phyloP scores from a whole-genome alignment of 2,797 vertebrate genomes.

The Coreius guichenoti region DNA sequence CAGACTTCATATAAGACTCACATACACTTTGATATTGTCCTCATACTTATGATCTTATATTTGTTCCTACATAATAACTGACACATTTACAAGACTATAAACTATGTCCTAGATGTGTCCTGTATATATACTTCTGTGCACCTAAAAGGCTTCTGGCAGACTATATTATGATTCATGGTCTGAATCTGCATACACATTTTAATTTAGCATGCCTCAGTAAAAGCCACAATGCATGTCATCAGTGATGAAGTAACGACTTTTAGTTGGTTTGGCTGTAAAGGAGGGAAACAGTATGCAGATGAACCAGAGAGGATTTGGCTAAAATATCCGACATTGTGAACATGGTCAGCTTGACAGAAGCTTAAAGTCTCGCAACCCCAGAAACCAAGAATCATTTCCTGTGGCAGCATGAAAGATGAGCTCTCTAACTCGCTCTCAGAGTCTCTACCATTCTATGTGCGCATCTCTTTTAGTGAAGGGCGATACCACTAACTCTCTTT shows the following conservation, averaged over 20 bases:
- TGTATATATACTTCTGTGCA: background rate
- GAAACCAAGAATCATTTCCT: conserved; percentile 34
- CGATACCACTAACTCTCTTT: background rate
- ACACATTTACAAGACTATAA: conserved; percentile 16
- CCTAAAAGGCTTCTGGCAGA: conserved; percentile 8
- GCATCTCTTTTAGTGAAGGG: conserved; percentile 19
- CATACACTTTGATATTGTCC: background rate
- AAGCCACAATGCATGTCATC: conserved; percentile 69
- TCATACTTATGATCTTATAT: background rate
- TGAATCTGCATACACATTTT: conserved; percentile 42
- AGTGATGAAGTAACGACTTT: conserved; percentile 52
- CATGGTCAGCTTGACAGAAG: conserved; percentile 14
- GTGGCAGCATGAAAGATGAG: conserved; percentile 14
- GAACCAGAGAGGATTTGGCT: conserved; percentile 45
- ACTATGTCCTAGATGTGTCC: conserved; percentile 9
- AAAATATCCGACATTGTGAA: conserved; percentile 5
- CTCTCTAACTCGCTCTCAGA: conserved; percentile 6
- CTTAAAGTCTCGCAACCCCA: conserved; percentile 8
- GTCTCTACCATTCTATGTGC: background rate
- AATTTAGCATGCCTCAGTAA: conserved; percentile 68
- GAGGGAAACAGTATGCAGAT: conserved; percentile 45
- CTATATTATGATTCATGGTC: conserved; percentile 6
- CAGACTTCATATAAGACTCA: background rate
- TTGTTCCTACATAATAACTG: conserved; percentile 17
- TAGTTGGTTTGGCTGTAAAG: conserved; percentile 52